A percentile compares a stretch with the other conserved stretches of the same genome.
phyloP scores from a whole-genome alignment of 2,113 vertebrate species.

The Poicephalus gulielmi region DNA sequence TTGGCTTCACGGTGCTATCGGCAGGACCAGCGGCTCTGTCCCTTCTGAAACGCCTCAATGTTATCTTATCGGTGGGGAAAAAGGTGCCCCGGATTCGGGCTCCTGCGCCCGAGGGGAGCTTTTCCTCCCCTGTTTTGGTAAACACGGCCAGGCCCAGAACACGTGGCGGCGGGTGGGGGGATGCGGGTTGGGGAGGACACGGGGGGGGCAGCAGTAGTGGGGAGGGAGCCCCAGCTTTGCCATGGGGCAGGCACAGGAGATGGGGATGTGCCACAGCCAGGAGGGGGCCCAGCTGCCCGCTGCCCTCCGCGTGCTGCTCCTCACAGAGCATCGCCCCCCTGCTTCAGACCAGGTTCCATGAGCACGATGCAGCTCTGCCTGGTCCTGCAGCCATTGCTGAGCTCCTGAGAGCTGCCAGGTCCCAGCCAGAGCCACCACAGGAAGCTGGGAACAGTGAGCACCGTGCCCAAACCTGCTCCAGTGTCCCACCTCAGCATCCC shows the following conservation, averaged over 20 bases:
- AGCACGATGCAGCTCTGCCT: background rate
- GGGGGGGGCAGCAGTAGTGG: fast-evolving
- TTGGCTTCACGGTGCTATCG: too few species aligned
- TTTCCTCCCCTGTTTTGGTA: constrained; percentile 3
- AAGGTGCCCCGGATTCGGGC: background rate
- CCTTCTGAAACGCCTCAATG: too few species aligned
- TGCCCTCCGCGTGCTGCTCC: background rate
- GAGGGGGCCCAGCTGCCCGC: background rate
- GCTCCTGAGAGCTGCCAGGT: background rate
- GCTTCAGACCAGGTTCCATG: background rate
- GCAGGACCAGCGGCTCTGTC: too few species aligned
- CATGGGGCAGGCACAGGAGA: fast-evolving
- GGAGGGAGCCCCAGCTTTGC: background rate
- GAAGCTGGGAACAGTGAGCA: background rate
- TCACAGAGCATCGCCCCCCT: background rate
- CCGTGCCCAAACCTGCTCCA: background rate
- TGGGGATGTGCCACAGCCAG: background rate
- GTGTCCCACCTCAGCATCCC: background rate
- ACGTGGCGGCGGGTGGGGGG: background rate
- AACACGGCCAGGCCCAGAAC: background rate
- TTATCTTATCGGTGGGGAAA: constrained; percentile 16
- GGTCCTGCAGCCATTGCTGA: background rate
- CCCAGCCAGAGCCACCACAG: fast-evolving
- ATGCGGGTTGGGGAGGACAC: background rate
- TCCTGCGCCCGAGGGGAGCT: background rate